These are phyloP conservation scores for Rhynchonycteris naso DNA, from an alignment of 2,797 vertebrate species.

Conservation along the genomic window DNA sequence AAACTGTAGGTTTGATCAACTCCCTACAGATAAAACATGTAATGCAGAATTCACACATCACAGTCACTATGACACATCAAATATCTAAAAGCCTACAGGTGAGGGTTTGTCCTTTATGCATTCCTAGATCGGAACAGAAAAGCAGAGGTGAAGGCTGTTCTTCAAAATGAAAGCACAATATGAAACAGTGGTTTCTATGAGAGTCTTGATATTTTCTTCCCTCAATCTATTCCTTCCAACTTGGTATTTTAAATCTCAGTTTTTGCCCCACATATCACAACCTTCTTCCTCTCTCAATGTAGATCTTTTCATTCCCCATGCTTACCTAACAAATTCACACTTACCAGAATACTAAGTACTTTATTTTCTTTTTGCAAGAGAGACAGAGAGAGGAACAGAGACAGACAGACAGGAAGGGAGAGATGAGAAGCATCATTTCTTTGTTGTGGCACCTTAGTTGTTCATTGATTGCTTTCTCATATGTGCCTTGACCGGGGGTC, in stretches of 20 bases:
- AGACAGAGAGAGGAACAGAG: too few relatives aligned
- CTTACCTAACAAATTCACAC: neutral
- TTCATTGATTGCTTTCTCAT: too few relatives aligned
- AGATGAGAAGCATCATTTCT: too few relatives aligned
- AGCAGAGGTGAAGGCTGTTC: neutral
- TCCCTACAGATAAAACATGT: neutral
- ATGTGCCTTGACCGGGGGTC: too few relatives aligned
- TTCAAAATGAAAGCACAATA: neutral
- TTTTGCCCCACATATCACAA: neutral
- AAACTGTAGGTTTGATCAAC: neutral
- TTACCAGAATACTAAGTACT: neutral
- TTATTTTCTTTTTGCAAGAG: neutral
- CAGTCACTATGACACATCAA: neutral
- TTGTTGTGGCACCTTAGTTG: too few relatives aligned
- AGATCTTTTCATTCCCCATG: neutral
- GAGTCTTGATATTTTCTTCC: neutral
- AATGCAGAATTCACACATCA: neutral
- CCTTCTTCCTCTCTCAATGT: neutral
- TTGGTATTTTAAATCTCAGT: too few relatives aligned
- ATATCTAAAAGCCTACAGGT: neutral
- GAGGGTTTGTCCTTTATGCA: neutral
- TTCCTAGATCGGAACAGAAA: neutral
- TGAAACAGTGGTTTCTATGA: neutral
- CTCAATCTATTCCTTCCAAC: neutral
- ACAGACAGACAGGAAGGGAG: too few relatives aligned